Evolutionary conservation across 2,113 vertebrate genomes (phyloP), one percentile per base, ranked within the genome.

Genomic region (Drymodes brunneopygia): DNA sequence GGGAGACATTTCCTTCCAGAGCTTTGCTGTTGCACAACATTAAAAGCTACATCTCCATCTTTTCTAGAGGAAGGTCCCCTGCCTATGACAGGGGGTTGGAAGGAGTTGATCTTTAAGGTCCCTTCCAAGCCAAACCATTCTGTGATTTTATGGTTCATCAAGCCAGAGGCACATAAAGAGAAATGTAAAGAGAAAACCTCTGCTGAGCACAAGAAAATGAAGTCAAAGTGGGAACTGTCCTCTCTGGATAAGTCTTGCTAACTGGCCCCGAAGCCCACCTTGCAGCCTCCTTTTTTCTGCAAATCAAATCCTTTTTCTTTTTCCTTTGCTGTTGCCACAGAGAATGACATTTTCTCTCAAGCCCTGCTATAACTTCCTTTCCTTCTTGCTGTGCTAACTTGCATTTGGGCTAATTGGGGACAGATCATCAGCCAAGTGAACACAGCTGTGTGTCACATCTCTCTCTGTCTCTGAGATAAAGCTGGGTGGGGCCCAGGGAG

Each of bases 1-100:
- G 7, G 58, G 65, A 94, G 93, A 88, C 16, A 5, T 86, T 95
- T 90, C 90, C 72, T 88, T 75, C 57, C 61, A 84, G 81, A 93
- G 64, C 7, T 0, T 3, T 91, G 67, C 65, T 90, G 19, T 65
- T 79, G 7, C 10, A 10, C 53, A 69, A 57, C 3, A 11, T 42
- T n/a, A 48, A 31, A 75, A 77, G 72, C 21, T 35, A 2, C 33
- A 36, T 66, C 90, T 70, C 60, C 38, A 38, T 47, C 47, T 69
- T 54, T 35, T 4, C 40, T 1, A 12, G 14, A 27, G 71, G 25
- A 13, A 62, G 8, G 12, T 16, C 23, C 47, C 47, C 47, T 54
- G n/a, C 29, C n/a, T 18, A 8, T 15, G 54, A 6, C 31, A 23
- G 47, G 35, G 25, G 12, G 1, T 17, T 42, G 53, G 44, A 58